These are phyloP conservation scores for Schizaphis graminum DNA, from an alignment of 2,888 invertebrate genomes.

Conservation along the genomic window DNA sequence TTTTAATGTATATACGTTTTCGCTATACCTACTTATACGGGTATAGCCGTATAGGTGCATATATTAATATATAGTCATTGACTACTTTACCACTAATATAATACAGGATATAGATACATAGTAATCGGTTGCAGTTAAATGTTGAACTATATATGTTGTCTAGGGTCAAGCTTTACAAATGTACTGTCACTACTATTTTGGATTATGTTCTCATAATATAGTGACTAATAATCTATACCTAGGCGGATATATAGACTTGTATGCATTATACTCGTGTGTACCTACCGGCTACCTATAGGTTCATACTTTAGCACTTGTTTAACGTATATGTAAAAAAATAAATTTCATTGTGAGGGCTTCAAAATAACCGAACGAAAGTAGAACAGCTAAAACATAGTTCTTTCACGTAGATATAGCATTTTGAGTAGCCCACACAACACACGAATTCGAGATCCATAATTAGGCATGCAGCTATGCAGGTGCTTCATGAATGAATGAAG, in stretches of 20 bases:
- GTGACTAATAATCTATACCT: neutral
- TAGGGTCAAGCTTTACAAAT: neutral
- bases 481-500: conserved; percentile 28
- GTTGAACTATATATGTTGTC: neutral
- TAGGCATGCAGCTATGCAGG: conserved; percentile 51
- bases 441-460: conserved; percentile 51
- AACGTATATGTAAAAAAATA: conserved; percentile 33
- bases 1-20: no score
- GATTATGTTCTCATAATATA: conserved; percentile 10
- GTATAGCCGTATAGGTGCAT: no score
- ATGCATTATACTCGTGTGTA: neutral
- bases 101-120: no score
- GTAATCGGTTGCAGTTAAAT: no score
- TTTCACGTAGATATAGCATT: neutral
- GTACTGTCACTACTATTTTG: neutral
- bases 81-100: no score
- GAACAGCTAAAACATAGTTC: conserved; percentile 28
- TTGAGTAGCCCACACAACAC: conserved; percentile 46
- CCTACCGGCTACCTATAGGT: no score
- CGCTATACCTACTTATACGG: no score
- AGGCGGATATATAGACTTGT: neutral
- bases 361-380: conserved; percentile 24
- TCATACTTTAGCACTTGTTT: conserved; percentile 46
- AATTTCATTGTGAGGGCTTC: neutral
- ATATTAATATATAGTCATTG: no score